Conservation (phyloP, 2,113 vertebrate genomes). For the Aramus guarauna region DNA sequence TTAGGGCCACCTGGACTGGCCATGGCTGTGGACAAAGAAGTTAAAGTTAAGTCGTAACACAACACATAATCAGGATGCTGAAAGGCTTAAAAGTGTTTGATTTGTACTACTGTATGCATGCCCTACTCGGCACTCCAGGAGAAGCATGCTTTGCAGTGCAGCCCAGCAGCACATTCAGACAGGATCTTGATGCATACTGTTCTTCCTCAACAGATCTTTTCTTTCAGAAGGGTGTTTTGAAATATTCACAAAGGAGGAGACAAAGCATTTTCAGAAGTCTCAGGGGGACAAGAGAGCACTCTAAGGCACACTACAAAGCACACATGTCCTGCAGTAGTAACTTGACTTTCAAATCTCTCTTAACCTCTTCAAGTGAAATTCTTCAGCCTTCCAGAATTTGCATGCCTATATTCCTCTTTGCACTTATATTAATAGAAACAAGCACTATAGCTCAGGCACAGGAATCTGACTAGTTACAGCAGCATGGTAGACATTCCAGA, state of each 20-base stretch:
- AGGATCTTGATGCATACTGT: too few species aligned
- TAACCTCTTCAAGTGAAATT: neutral
- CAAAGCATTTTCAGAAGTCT: neutral
- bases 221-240: neutral
- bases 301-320: neutral
- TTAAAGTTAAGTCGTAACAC: neutral
- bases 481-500: neutral
- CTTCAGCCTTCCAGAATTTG: neutral
- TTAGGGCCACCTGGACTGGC: slow-evolving; percentile 89
- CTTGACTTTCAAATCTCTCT: neutral
- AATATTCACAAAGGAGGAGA: neutral
- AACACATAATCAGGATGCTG: neutral
- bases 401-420: accelerated
- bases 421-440: neutral
- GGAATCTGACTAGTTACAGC: neutral
- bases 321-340: neutral
- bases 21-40: slow-evolving; percentile 73
- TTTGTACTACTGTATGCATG: neutral
- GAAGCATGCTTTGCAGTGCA: neutral
- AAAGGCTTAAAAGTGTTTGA: neutral
- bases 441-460: neutral
- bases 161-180: neutral
- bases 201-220: neutral
- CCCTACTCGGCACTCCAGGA: neutral
- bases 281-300: neutral